Evolutionary conservation across 1,140 invertebrate species (phyloP), one percentile per base, ranked within the genome.

Genomic region (Heliconius nattereri): DNA sequence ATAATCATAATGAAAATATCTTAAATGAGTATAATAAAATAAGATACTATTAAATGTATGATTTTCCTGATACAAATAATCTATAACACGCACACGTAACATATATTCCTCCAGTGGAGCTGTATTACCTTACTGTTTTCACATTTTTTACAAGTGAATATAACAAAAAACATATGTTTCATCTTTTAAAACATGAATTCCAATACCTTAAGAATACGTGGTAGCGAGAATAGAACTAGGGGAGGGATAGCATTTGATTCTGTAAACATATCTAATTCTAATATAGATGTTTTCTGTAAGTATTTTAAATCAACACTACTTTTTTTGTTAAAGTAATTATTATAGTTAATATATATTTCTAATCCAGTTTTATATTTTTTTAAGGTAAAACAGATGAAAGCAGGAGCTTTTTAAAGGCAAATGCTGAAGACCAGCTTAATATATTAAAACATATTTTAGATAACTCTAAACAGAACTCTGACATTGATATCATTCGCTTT

Each of bases 131-230:
- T 29, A 26, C 5, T 66, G 60, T 66, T 66, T 16, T 66, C 40
- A 26, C 23, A 16, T 23, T 26, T 66, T 45, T 29, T 16, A 66
- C n/a, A n/a, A 13, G 5, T 5, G 29, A 29, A 26, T 26, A 66
- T 16, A 66, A 66, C 26, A 66, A 23, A 66, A 29, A 13, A 26
- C 60, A 13, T 29, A 26, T 66, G 23, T 66, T 29, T 66, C 7
- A 20, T 7, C 1, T 5, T 66, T 66, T 66, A 13, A 29, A 66
- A 66, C n/a, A 81, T 81, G 80, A 81, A 81, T 72, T 81, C 80
- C 0, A 78, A 81, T 40, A 75, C 86, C 1, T 79, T 93, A 60
- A 89, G 90, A 82, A 89, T 91, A 57, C 88, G 79, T 73, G 85
- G 85, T 70, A 84, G 83, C 52, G 85, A 86, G 7, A 78, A 80